Base-by-base conservation (phyloP, 2,113 vertebrate species). In the Vidua macroura region DNA sequence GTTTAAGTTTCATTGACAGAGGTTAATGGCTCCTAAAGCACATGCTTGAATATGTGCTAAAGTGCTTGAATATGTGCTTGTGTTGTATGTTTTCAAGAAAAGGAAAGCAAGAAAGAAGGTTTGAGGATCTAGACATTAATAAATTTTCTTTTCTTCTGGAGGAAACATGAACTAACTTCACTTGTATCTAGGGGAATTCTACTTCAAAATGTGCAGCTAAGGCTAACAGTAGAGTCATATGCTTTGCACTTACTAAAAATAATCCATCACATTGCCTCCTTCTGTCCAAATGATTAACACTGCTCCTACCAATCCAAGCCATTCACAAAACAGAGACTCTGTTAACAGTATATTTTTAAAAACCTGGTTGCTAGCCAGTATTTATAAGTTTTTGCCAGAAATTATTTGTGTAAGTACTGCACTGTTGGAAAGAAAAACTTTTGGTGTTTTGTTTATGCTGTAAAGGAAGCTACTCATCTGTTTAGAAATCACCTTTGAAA, bases 401-500 rank as follows among this genome's bases (percentile, higher is more conserved):
- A 73, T 73, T 0, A 27, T 22, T 90, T 94, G 8, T 55, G 31
- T 82, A 22, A 59, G 39, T 68, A 37, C 23, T 27, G 7, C 10
- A 28, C 19, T 35, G 8, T 37, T 35, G 48, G 33, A 49, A 74
- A 73, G 69, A 90, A 79, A 93, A 73, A 24, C 9, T 82, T 77
- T 64, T 4, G 7, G 11, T 2, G 7, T 60, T 89, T 82, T 88
- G 18, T 68, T 72, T 82, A 16, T 83, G 9, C 41, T 86, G 4
- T n/a, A 74, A 72, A 9, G 37, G n/a, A 74, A 86, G 12, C 49
- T 83, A 39, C 33, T 67, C 13, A 17, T 89, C 46, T 92, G 2
- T 86, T 93, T 83, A 44, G 63, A 86, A 91, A 74, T 44, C 55
- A 68, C 52, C 17, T 94, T 70, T 79, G 56, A 82, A 90, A 95